These are phyloP conservation scores for Cryptus armator DNA, from an alignment of 2,888 invertebrate genomes.

Conservation along the genomic window DNA sequence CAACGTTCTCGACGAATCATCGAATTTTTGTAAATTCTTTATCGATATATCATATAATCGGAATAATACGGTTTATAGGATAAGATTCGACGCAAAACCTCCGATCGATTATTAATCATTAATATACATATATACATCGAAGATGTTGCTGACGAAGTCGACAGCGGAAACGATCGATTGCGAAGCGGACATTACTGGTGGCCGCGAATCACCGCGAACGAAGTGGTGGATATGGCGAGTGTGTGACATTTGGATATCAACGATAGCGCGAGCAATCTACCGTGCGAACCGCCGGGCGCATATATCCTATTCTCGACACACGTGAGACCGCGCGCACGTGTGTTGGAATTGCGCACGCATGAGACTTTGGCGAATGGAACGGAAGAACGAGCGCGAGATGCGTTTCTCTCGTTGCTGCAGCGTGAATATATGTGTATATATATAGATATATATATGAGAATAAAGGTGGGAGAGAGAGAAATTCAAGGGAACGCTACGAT, in stretches of 20 bases:
- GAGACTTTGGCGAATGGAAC: constrained; percentile 33
- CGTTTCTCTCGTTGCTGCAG: neutral
- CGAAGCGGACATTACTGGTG: constrained; percentile 63
- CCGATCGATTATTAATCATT: too few relatives aligned
- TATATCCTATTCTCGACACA: constrained; percentile 40
- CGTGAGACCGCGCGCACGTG: constrained; percentile 65
- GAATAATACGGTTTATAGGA: neutral
- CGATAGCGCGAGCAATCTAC: constrained; percentile 14
- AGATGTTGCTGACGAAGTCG: constrained; percentile 7
- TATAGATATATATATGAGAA: neutral
- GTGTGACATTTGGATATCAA: constrained; percentile 75
- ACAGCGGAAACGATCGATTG: constrained; percentile 74
- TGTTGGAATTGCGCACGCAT: constrained; percentile 60
- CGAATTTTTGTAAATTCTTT: neutral
- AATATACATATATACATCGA: too few relatives aligned
- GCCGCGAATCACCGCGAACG: constrained; percentile 64
- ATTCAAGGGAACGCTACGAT: constrained; percentile 9
- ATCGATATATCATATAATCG: neutral
- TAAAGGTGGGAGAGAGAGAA: neutral
- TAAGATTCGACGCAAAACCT: neutral
- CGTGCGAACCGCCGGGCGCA: neutral
- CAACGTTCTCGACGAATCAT: neutral
- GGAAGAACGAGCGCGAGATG: constrained; percentile 13
- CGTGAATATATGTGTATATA: neutral
- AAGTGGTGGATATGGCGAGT: constrained; percentile 39